Base-by-base conservation (phyloP, 2,888 invertebrate species). In the Mycalesis mineus region DNA sequence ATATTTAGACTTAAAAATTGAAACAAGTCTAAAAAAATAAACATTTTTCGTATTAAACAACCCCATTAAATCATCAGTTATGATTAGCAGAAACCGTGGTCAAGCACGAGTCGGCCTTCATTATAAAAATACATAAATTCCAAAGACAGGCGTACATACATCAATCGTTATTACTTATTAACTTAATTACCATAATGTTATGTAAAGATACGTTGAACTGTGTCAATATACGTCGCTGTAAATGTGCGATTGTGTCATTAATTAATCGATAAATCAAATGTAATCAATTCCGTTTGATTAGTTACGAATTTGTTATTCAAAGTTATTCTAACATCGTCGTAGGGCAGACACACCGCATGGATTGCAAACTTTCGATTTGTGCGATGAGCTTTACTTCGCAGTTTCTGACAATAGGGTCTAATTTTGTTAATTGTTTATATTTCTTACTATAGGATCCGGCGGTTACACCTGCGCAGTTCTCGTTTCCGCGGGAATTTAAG, bases 281-380 rank as follows among this genome's bases (percentile, higher is more conserved):
- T 63, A 64, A 68, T 63, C 67, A 59, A 58, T 58, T 53, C 39
- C 55, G 60, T 61, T 55, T 55, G 61, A 61, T 61, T 58, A 53
- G 55, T 49, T 53, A 39, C 29, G 55, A 48, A 61, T 61, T 61
- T 33, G 42, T 58, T 53, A 53, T 56, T 44, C 31, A 45, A 31
- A 45, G 33, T 33, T 33, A 33, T 47, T 13, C 45, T 1, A 13
- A 2, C 22, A 44, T 41, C 11, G 5, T 17, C n/a, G 22, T 42
- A n/a, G 11, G 42, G 13, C 42, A 22, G 28, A 22, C 14, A 2
- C 13, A 7, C n/a, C n/a, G n/a, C n/a, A n/a, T n/a, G n/a, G n/a
- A n/a, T n/a, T n/a, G n/a, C n/a, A 33, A 9, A 33, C 9, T 33
- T 33, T 33, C 33, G 33, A 9, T 2, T 3, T 9, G 33, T 9